Evolutionary conservation across 2,113 vertebrate species (phyloP).

Genomic region (Pygoscelis antarcticus): DNA sequence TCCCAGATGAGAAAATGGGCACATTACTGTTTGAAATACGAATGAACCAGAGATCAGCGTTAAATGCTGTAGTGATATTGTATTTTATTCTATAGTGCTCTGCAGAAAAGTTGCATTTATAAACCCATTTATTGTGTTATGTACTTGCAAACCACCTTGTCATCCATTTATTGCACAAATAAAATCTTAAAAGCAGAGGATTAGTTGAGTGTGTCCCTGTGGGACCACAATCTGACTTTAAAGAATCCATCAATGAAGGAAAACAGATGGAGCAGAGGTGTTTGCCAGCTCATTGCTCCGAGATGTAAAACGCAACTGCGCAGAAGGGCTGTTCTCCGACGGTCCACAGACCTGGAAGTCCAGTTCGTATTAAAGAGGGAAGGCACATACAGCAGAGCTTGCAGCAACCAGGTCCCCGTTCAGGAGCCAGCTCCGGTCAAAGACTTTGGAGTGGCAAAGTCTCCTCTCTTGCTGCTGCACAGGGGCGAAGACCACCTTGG

Average conservation of each 20-base stretch:
- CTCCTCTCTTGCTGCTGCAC: neutral
- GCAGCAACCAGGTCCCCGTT: neutral
- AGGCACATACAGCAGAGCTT: neutral
- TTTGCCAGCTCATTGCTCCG: neutral
- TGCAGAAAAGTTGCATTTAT: constrained; percentile 67
- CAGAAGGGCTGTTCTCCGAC: neutral
- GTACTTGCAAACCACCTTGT: constrained; percentile 47
- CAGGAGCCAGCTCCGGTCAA: neutral
- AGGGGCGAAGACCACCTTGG: neutral
- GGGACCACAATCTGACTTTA: constrained; percentile 48
- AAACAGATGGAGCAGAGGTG: constrained; percentile 35
- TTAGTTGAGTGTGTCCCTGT: constrained; percentile 34
- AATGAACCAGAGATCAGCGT: constrained; percentile 38
- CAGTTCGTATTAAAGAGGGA: neutral
- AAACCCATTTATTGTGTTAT: constrained; percentile 61
- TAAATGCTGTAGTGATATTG: constrained; percentile 31
- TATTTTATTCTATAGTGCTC: constrained; percentile 31
- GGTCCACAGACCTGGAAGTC: neutral
- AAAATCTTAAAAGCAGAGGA: constrained; percentile 60
- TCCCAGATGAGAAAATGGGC: constrained; percentile 54
- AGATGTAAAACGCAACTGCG: neutral
- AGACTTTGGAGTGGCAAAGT: neutral
- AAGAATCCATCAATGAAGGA: constrained; percentile 36
- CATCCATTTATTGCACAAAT: constrained; percentile 65
- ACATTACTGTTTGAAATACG: constrained; percentile 62